Base-by-base conservation (phyloP, 2,888 invertebrate species). In the Mesorhabditis sp. region DNA sequence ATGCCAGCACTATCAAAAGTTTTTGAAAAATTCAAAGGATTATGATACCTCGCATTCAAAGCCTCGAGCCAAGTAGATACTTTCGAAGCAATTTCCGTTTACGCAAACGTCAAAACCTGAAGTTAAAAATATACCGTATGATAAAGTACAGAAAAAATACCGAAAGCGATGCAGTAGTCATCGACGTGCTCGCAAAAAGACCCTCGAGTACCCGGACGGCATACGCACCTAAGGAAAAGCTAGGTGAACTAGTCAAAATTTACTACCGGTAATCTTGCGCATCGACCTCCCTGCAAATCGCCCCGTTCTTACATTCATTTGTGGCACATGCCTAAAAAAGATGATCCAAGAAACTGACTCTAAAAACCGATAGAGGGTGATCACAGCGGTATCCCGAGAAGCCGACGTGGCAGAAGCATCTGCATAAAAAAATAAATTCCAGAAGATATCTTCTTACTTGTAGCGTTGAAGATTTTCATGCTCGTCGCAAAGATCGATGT, bases 151-250 rank as follows among this genome's bases (percentile, higher is more conserved):
- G 64, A 65, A 15, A 13, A n/a, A 41, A 42, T 13, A 75, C 77
- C 77, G 63, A 72, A 75, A 2, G 74, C 70, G 15, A 71, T 65
- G 67, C 77, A 77, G 41, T 66, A 67, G 45, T 77, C 75, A 6
- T 67, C 69, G 42, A 77, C 67, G 15, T 61, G 67, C 61, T 77
- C 77, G 43, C 77, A 77, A 0, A 77, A 67, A 5, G 72, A 45
- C 65, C 77, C 77, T 65, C 67, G 68, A 3, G 77, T 77, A 4
- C 77, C 77, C 28, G 72, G 72, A 13, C 68, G n/a, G 58, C 77
- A 77, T 42, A 68, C 65, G 45, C 77, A 77, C 5, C 77, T 77
- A 63, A 65, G 74, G 72, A 67, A 28, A 28, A 28, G 28, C 28
- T 28, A 28, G 28, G 28, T 28, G 28, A 50, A 50, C 7, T n/a